These are phyloP conservation scores for Lomographa bimaculata DNA, from an alignment of 2,888 invertebrate species.

Conservation along the genomic window DNA sequence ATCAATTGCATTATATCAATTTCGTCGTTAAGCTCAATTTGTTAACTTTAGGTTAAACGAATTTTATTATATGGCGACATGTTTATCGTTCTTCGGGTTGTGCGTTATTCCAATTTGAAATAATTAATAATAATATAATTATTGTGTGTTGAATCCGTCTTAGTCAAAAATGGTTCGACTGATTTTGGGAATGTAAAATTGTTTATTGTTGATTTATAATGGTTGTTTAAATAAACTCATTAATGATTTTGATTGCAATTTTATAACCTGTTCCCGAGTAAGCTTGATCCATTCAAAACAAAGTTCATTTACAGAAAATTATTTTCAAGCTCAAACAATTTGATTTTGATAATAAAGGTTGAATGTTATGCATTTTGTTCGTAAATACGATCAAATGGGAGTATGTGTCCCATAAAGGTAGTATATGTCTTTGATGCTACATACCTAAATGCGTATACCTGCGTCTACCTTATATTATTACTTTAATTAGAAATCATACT, in stretches of 20 bases:
- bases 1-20: constrained; percentile 39
- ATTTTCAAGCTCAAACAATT: too few species aligned
- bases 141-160: constrained; percentile 70
- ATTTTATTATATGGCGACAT: constrained; percentile 50
- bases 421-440: too few species aligned
- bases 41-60: constrained; percentile 68
- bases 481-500: constrained; percentile 13
- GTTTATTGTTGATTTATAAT: constrained; percentile 41
- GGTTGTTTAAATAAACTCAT: constrained; percentile 14
- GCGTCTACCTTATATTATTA: too few species aligned
- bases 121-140: constrained; percentile 39
- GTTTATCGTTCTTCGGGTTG: constrained; percentile 66
- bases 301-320: too few species aligned
- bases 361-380: too few species aligned
- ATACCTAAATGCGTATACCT: too few species aligned
- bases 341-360: too few species aligned
- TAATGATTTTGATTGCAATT: too few species aligned
- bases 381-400: too few species aligned
- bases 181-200: constrained; percentile 50
- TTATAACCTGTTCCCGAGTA: too few species aligned
- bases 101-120: constrained; percentile 64
- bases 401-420: too few species aligned
- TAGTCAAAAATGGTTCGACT: constrained; percentile 63
- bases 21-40: constrained; percentile 68
- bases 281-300: too few species aligned